Evolutionary conservation across 2,113 vertebrate genomes (phyloP), one percentile per base, ranked within the genome.

Genomic region (Hemiprocne comata): DNA sequence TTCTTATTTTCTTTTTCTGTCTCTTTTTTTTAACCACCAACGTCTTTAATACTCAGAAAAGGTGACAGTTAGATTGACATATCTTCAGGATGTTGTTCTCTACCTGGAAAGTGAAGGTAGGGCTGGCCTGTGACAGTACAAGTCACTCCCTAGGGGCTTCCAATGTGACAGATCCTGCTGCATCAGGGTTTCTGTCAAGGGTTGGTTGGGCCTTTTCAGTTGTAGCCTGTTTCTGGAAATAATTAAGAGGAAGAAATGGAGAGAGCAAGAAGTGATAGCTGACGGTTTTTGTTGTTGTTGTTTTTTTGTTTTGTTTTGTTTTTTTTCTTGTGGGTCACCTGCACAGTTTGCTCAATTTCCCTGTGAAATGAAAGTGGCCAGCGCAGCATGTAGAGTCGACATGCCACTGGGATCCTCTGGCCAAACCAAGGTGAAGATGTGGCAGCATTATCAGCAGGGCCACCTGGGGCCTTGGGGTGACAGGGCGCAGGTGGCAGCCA

Each of bases 381-480:
- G 61, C 0, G 0, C 34, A 66, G 51, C 31, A 10, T 5, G 8
- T 5, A 42, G 33, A 65, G 15, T 33, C 20, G 84, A 85, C 0
- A 0, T 55, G 40, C 36, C 0, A 0, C 36, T 46, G 60, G 13
- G 13, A 36, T 91, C 48, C 24, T 89, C 70, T 94, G 72, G 58
- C 48, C 58, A 72, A 42, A 24, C 44, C 58, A 40, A 36, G 50
- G n/a, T 50, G 76, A 66, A 82, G 93, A 79, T 3, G 18, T 57
- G 57, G 64, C 60, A 93, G 46, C 66, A 86, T 31, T 75, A 79
- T 25, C 48, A 90, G 73, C 78, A 81, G 80, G 64, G 15, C 20
- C 70, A 46, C 48, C 11, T 50, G 46, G 31, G 69, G 40, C 73
- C 71, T 25, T 55, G 60, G 75, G 31, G 13, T 6, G n/a, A 6